Base-by-base conservation (phyloP, 2,888 invertebrate genomes). In the Pachliopta kotzebuea region DNA sequence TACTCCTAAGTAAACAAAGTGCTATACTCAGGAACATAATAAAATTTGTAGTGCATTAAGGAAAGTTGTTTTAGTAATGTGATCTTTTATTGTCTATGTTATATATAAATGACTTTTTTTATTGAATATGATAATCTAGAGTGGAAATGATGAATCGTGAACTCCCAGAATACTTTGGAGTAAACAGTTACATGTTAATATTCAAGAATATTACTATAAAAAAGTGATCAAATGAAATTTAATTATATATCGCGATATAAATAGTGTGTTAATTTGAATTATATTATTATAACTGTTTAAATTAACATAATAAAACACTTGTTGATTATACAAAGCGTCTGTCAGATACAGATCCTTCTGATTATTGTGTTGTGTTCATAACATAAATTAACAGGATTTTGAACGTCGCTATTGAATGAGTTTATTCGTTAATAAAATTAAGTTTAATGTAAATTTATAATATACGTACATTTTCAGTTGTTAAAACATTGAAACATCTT, bases 1-100 rank as follows among this genome's bases (percentile, higher is more conserved):
- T 56, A 62, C 55, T 18, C 56, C 29, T 62, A 62, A 62, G 55
- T 56, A 62, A 56, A 56, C 56, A 62, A 52, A 62, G 62, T 56
- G 62, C 50, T 52, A 31, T 37, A 62, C 62, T 50, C 37, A 8
- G 50, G 24, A 31, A 52, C 50, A 52, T 62, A 62, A 62, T 62
- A 56, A 31, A 62, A 62, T 62, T 55, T 50, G 49, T 45, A 17
- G 37, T 56, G 56, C 56, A 62, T 62, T 56, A 56, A 45, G 62
- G 56, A 56, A 56, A 52, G 62, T 56, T 62, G 50, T 62, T 56
- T 56, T 23, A 50, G 56, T 62, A 62, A 62, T 62, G 56, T 49
- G 49, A 62, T 62, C 56, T 54, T 20, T 50, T 56, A 56, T 14
- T 52, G 56, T 21, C 37, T 56, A 23, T 52, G 31, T 49, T n/a